A percentile compares a stretch with the other conserved stretches of the same genome.
Conservation (phyloP, 2,888 invertebrate genomes). For the Ypsolopha sequella region DNA sequence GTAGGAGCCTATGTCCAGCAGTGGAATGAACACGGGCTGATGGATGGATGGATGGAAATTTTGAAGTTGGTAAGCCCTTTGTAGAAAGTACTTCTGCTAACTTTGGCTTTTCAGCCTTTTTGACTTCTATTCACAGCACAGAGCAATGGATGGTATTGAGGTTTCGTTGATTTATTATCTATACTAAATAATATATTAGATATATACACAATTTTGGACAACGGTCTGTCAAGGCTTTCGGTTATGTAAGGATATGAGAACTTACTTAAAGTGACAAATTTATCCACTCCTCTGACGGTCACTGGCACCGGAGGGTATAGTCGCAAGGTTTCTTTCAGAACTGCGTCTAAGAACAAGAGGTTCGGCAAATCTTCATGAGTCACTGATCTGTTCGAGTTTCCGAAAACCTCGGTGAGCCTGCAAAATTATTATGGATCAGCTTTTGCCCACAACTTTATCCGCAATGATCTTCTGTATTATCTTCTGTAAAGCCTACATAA, state of each 20-base stretch:
- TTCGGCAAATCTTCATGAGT: conserved; percentile 33
- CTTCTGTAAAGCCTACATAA: too few relatives aligned
- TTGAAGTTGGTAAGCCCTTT: too few relatives aligned
- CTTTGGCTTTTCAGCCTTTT: too few relatives aligned
- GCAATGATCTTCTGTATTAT: too few relatives aligned
- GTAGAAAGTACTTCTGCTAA: too few relatives aligned
- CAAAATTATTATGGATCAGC: background rate
- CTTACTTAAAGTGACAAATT: background rate
- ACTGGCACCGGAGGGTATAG: conserved; percentile 44
- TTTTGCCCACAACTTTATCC: background rate
- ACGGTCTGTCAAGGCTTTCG: too few relatives aligned
- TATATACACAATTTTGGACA: too few relatives aligned
- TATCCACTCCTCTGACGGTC: conserved; percentile 27
- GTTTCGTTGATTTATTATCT: too few relatives aligned
- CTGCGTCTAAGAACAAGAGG: conserved; percentile 45
- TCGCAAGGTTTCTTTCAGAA: conserved; percentile 50
- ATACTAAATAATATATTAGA: too few relatives aligned
- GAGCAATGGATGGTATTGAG: too few relatives aligned
- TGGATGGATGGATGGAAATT: too few relatives aligned
- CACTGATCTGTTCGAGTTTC: conserved; percentile 21
- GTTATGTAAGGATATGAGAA: background rate
- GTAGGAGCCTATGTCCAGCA: background rate
- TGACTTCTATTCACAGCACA: too few relatives aligned
- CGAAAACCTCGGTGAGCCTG: conserved; percentile 13
- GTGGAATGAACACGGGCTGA: background rate